Evolutionary conservation across 2,113 vertebrate species (phyloP).

Genomic region (Desmodus rotundus): DNA sequence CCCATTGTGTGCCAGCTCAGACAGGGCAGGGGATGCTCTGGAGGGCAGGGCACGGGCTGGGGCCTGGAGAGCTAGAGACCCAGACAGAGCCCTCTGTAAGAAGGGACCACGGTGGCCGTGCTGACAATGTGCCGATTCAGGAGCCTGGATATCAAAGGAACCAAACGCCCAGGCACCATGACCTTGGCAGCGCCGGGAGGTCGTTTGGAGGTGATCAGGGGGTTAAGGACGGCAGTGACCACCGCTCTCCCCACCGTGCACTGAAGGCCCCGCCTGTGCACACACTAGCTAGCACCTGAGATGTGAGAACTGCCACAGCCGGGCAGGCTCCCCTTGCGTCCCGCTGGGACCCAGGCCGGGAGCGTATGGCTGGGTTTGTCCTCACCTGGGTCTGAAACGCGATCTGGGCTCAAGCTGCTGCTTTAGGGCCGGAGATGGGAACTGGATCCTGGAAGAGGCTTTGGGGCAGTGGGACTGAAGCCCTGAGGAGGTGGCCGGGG

Average conservation of each 20-base stretch:
- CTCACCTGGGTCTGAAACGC: constrained; percentile 7
- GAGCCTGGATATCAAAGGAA: neutral
- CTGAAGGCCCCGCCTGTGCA: neutral
- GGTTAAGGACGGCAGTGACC: neutral
- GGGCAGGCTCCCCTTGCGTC: neutral
- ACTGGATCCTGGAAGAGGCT: neutral
- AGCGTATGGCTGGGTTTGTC: neutral
- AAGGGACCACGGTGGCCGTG: neutral
- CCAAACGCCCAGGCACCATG: neutral
- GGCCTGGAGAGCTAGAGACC: neutral
- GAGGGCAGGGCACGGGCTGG: neutral
- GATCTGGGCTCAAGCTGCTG: neutral
- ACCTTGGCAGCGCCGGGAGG: neutral
- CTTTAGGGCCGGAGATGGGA: neutral
- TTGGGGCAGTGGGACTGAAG: neutral
- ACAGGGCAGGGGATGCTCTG: neutral
- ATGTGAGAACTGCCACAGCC: neutral
- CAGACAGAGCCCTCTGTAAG: constrained; percentile 62
- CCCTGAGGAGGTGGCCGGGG: neutral
- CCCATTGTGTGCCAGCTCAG: constrained; percentile 1
- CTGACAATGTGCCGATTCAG: neutral
- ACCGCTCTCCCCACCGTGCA: neutral
- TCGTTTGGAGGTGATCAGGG: neutral
- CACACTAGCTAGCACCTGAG: neutral
- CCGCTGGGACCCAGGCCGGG: neutral